A percentile compares a stretch with the other conserved stretches of the same genome.
Evolutionary conservation across 1,140 invertebrate species (phyloP).

Genomic region (Conopomorpha cramerella): DNA sequence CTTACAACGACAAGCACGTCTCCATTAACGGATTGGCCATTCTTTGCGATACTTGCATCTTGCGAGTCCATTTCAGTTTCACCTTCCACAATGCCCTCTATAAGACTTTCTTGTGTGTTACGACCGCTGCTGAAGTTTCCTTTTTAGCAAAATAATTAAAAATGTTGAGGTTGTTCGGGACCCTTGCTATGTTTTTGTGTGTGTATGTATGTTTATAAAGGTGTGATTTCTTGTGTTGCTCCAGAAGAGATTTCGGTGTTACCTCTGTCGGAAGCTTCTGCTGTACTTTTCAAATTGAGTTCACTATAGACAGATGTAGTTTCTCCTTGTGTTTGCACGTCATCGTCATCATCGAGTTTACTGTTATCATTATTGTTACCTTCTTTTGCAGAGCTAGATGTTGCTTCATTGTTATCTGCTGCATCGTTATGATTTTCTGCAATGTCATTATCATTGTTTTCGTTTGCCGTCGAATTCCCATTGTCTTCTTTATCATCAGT

Average conservation of each 20-base stretch:
- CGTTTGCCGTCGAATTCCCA: too few relatives aligned
- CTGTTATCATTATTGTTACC: conserved; percentile 34
- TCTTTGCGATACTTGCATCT: conserved; percentile 54
- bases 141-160: conserved; percentile 57
- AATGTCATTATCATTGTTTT: not conserved
- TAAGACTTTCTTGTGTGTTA: conserved; percentile 56
- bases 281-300: conserved; percentile 28
- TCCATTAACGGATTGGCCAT: conserved; percentile 30
- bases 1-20: conserved; percentile 45
- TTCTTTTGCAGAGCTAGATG: conserved; percentile 22
- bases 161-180: conserved; percentile 52
- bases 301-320: conserved; percentile 46
- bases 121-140: conserved; percentile 40
- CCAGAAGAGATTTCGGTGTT: conserved; percentile 37
- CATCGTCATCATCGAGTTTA: conserved; percentile 48
- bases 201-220: conserved; percentile 22
- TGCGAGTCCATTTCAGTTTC: conserved; percentile 66
- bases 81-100: conserved; percentile 67
- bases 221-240: conserved; percentile 37
- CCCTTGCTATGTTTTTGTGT: conserved; percentile 30
- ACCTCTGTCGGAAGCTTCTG: conserved; percentile 37
- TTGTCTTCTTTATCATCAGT: conserved; percentile 1
- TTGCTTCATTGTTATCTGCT: conserved; percentile 16
- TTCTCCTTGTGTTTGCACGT: conserved; percentile 45
- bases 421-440: conserved; percentile 6